A percentile compares a stretch with the other conserved stretches of the same genome.
Evolutionary conservation across 2,797 vertebrate genomes (phyloP).

Genomic region (Acanthornis magna): DNA sequence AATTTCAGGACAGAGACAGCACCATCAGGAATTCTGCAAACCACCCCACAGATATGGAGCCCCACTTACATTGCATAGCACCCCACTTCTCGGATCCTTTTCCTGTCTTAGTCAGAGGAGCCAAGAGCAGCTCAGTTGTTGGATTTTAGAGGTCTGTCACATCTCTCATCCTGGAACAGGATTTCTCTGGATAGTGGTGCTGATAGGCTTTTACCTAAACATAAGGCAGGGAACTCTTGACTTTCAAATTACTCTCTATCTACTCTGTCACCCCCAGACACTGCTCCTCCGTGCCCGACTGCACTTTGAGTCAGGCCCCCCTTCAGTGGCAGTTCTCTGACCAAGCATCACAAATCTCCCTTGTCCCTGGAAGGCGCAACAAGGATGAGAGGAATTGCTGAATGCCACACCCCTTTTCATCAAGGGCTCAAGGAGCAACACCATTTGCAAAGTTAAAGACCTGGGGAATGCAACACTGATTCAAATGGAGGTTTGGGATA

Average conservation of each 20-base stretch:
- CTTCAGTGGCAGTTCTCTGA: neutral
- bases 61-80: neutral
- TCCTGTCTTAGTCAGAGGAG: neutral
- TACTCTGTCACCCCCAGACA: neutral
- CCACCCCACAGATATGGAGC: neutral
- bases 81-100: neutral
- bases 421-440: neutral
- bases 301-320: neutral
- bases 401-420: neutral
- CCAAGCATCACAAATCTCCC: neutral
- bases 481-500: neutral
- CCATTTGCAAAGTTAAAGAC: neutral
- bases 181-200: neutral
- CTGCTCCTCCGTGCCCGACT: neutral
- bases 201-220: neutral
- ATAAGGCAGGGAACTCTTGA: neutral
- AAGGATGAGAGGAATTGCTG: neutral
- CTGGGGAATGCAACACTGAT: fast-evolving
- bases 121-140: neutral
- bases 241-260: neutral
- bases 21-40: neutral
- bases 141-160: neutral
- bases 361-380: neutral
- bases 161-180: neutral
- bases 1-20: neutral